Evolutionary conservation across 2,888 invertebrate species (phyloP).

Genomic region (Drosophila borborema): DNA sequence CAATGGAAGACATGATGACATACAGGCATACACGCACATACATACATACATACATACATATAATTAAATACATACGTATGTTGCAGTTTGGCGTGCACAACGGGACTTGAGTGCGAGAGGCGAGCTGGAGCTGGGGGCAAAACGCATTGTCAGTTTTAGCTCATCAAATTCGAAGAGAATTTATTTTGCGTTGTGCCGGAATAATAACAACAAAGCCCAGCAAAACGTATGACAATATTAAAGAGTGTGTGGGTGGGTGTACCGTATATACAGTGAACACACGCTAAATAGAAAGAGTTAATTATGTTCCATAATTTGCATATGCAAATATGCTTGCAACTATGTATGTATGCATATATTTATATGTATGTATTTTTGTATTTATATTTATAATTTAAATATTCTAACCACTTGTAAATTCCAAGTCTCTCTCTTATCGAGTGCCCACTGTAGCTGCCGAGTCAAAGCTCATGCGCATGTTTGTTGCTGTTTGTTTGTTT

Average conservation of each 20-base stretch:
- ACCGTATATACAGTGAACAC: not conserved
- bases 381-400: not conserved
- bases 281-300: not conserved
- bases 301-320: not conserved
- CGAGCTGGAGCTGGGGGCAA: not conserved
- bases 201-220: not conserved
- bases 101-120: not conserved
- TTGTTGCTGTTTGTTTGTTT: constrained; percentile 44
- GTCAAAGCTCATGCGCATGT: constrained; percentile 58
- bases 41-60: not conserved
- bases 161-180: constrained; percentile 45
- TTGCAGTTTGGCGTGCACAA: constrained; percentile 13
- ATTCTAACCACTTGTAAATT: not conserved
- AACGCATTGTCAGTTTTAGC: constrained; percentile 9
- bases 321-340: not conserved
- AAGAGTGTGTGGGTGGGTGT: not conserved
- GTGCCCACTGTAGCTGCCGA: not conserved
- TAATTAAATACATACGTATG: not conserved
- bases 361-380: not conserved
- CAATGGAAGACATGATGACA: constrained; percentile 37
- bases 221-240: constrained; percentile 6
- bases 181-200: constrained; percentile 20
- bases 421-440: not conserved
- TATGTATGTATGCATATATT: not conserved
- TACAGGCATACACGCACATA: not conserved